Evolutionary conservation across 1,140 invertebrate species (phyloP).

Genomic region (Sycophila sp.): DNA sequence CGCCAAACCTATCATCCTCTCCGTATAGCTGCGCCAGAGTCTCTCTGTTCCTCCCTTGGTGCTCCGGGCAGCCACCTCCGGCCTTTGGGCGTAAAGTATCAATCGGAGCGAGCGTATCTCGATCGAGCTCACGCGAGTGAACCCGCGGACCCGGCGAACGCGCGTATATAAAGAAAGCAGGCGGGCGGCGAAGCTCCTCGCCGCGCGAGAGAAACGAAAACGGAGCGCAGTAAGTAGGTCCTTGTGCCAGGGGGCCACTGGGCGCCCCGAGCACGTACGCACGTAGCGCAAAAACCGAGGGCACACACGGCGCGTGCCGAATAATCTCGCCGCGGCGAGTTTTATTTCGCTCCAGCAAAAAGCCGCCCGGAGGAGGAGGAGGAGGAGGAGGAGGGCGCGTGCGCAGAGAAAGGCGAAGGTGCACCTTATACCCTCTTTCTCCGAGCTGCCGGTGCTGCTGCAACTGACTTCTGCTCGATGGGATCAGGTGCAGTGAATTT

Average conservation of each 20-base stretch:
- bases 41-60: no score
- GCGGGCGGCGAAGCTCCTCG: neutral
- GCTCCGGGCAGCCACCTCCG: no score
- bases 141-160: no score
- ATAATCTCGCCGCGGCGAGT: conserved; percentile 22
- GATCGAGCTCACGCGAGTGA: neutral
- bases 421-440: no score
- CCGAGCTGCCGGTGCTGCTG: neutral
- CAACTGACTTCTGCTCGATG: conserved; percentile 3
- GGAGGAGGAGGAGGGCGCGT: neutral
- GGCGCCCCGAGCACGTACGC: neutral
- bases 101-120: conserved; percentile 13
- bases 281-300: conserved; percentile 28
- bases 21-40: no score
- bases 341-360: neutral
- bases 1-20: no score
- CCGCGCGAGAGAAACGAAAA: neutral
- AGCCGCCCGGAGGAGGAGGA: neutral
- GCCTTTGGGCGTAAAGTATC: conserved; percentile 10
- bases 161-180: no score
- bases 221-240: conserved; percentile 32
- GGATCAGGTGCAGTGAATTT: neutral
- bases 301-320: conserved; percentile 10
- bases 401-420: neutral
- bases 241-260: conserved; percentile 31